These are phyloP conservation scores for Dasypolia templi DNA, from an alignment of 2,888 invertebrate genomes.

Conservation along the genomic window DNA sequence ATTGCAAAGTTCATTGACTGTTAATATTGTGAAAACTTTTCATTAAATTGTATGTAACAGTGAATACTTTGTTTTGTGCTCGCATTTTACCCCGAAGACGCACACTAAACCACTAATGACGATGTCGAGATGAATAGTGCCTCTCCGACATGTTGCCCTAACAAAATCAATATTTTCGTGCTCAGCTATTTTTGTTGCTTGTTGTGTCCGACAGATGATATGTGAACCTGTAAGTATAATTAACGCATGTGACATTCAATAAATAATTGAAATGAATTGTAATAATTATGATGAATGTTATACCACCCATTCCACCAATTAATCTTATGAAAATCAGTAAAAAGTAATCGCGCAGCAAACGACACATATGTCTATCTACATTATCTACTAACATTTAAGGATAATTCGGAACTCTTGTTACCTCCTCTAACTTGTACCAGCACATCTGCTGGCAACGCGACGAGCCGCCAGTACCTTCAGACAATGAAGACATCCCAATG, in stretches of 20 bases:
- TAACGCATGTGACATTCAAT: not conserved
- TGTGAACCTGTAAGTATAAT: not conserved
- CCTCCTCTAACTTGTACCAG: constrained; percentile 70
- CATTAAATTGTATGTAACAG: too few relatives aligned
- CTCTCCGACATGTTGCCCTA: too few relatives aligned
- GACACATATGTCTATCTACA: not conserved
- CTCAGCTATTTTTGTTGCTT: not conserved
- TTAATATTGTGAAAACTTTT: too few relatives aligned
- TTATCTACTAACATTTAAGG: not conserved
- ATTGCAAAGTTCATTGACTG: too few relatives aligned
- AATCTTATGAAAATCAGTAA: not conserved
- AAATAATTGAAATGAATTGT: not conserved
- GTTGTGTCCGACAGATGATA: not conserved
- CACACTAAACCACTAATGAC: too few relatives aligned
- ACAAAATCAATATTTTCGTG: not conserved
- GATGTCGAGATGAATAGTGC: too few relatives aligned
- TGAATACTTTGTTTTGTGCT: too few relatives aligned
- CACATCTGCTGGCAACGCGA: constrained; percentile 79
- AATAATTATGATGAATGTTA: not conserved
- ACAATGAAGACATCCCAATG: constrained; percentile 87
- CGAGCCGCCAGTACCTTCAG: constrained; percentile 80
- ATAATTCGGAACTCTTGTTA: not conserved
- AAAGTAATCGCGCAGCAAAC: not conserved
- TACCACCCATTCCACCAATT: not conserved
- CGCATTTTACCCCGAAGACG: too few relatives aligned